A percentile compares a stretch with the other conserved stretches of the same genome.
Evolutionary conservation across 2,797 vertebrate species (phyloP).

Genomic region (Remorina albescens): DNA sequence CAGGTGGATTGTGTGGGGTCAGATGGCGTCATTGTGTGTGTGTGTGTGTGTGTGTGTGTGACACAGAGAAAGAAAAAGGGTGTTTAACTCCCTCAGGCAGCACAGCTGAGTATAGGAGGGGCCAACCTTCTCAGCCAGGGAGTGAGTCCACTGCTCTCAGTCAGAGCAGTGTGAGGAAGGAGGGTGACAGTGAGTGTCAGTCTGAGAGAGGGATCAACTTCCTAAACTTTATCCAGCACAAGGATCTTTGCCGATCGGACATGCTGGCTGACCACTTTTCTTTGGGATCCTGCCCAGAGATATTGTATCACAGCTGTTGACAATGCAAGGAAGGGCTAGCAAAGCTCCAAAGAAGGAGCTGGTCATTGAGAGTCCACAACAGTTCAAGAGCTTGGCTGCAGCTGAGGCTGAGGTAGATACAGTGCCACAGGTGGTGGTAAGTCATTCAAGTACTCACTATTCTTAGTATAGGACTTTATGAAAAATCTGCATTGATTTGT

Average conservation of each 20-base stretch:
- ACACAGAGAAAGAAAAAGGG: too few relatives aligned
- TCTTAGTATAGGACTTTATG: background rate
- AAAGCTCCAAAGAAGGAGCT: conserved; percentile 91
- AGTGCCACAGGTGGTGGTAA: conserved; percentile 88
- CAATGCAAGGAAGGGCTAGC: conserved; percentile 90
- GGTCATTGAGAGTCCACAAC: conserved; percentile 89
- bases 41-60: conserved; percentile 38
- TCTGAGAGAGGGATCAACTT: conserved; percentile 51
- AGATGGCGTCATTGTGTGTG: conserved; percentile 54
- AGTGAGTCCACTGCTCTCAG: conserved; percentile 70
- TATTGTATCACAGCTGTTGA: conserved; percentile 68
- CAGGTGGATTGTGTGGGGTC: conserved; percentile 81
- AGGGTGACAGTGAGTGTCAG: conserved; percentile 46
- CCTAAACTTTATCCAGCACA: conserved; percentile 27
- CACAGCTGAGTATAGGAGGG: conserved; percentile 85
- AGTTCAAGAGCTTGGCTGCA: conserved; percentile 84
- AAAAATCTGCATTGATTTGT: background rate
- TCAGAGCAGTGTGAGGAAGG: conserved; percentile 55
- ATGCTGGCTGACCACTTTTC: conserved; percentile 76
- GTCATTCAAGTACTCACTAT: conserved; percentile 55
- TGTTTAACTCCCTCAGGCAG: conserved; percentile 73
- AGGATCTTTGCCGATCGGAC: conserved; percentile 69
- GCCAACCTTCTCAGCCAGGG: conserved; percentile 73
- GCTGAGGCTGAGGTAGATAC: conserved; percentile 85
- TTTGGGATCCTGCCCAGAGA: conserved; percentile 63